phyloP scores from a whole-genome alignment of 1,140 invertebrate species.

The Drosophila baimaii region DNA sequence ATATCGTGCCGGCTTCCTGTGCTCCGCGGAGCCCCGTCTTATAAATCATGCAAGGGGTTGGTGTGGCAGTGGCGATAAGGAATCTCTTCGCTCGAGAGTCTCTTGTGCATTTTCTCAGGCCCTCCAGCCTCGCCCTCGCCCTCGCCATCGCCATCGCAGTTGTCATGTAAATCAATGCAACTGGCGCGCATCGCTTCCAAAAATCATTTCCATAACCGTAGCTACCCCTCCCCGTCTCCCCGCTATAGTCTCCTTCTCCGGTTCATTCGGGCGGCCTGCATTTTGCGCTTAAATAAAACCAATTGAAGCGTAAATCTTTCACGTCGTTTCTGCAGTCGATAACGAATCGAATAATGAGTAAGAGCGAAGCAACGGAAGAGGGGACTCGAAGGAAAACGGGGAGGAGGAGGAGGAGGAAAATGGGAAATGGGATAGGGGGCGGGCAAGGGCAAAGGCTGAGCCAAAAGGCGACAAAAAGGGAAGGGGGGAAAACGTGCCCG shows the following conservation, averaged over 20 bases:
- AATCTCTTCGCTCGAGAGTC: conserved; percentile 42
- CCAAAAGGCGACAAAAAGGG: conserved; percentile 24
- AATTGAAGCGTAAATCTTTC: conserved; percentile 81
- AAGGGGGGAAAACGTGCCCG: conserved; percentile 22
- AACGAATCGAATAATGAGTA: conserved; percentile 64
- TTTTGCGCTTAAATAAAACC: conserved; percentile 76
- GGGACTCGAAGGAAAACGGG: not conserved
- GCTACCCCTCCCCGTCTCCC: not conserved
- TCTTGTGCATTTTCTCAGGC: conserved; percentile 46
- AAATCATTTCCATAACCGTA: conserved; percentile 62
- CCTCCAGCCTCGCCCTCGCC: conserved; percentile 24
- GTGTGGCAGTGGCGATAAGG: conserved; percentile 58
- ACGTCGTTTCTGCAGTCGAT: conserved; percentile 59
- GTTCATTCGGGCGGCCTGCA: conserved; percentile 49
- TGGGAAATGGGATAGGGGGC: not conserved
- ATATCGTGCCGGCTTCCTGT: conserved; percentile 59
- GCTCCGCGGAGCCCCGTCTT: conserved; percentile 26
- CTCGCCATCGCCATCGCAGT: conserved; percentile 47
- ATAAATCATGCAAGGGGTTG: conserved; percentile 72
- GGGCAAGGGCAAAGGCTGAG: conserved; percentile 14
- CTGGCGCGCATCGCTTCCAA: conserved; percentile 52
- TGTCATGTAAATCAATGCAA: conserved; percentile 81
- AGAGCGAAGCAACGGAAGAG: conserved; percentile 17
- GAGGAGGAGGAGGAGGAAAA: conserved; percentile 9
- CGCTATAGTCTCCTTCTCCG: not conserved